Percentiles rank a stretch among this genome's conserved stretches.
Evolutionary conservation across 2,113 vertebrate species (phyloP).

Genomic region (Caretta caretta): DNA sequence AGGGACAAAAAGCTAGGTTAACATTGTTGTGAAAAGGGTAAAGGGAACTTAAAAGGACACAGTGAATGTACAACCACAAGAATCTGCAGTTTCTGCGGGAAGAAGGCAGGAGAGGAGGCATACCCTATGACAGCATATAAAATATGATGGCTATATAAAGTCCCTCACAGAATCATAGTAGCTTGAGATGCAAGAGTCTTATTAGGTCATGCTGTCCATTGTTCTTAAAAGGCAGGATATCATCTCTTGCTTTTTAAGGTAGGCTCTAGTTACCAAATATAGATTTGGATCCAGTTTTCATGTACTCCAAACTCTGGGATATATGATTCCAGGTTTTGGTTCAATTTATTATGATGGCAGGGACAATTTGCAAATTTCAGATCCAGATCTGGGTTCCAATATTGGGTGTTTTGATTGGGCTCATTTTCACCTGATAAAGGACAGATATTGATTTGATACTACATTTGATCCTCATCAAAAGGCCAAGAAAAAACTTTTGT

Average conservation of each 20-base stretch:
- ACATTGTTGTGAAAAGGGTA: background rate
- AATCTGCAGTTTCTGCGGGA: background rate
- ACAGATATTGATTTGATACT: background rate
- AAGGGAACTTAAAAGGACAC: background rate
- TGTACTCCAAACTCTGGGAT: background rate
- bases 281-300: background rate
- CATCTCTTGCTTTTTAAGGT: background rate
- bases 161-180: background rate
- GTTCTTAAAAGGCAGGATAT: background rate
- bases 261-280: background rate
- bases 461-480: background rate
- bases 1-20: background rate
- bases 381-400: background rate
- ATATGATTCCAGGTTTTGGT: background rate
- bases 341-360: background rate
- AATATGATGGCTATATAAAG: background rate
- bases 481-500: background rate
- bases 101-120: background rate
- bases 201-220: background rate
- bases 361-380: slow-evolving; percentile 1
- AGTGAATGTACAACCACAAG: background rate
- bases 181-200: background rate
- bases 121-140: background rate
- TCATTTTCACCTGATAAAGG: background rate
- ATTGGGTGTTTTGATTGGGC: background rate